Evolutionary conservation across 2,888 invertebrate species (phyloP).

Genomic region (Ennomos quercinarius): DNA sequence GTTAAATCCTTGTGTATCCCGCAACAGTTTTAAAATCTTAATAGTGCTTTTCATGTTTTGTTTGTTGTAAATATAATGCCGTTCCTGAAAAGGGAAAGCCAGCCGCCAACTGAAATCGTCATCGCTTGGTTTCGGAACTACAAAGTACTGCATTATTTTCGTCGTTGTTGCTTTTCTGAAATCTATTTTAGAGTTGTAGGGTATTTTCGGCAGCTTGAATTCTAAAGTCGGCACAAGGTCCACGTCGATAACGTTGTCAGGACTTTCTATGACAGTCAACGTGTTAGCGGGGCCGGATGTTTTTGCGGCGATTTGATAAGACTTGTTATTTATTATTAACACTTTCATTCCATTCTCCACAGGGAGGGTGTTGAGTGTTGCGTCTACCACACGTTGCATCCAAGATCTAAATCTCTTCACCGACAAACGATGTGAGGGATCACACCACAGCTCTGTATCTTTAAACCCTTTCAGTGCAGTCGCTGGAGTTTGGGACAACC

Average conservation of each 20-base stretch:
- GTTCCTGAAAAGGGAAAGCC: slow-evolving; percentile 67
- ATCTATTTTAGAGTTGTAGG: slow-evolving; percentile 50
- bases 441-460: slow-evolving; percentile 63
- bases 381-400: slow-evolving; percentile 67
- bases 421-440: slow-evolving; percentile 51
- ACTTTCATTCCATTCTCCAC: slow-evolving; percentile 50
- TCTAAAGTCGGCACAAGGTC: slow-evolving; percentile 67
- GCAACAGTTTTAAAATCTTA: slow-evolving; percentile 61
- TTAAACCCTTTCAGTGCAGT: slow-evolving; percentile 57
- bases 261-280: slow-evolving; percentile 52
- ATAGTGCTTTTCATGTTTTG: slow-evolving; percentile 63
- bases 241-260: slow-evolving; percentile 58
- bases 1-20: slow-evolving; percentile 64
- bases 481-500: slow-evolving; percentile 53
- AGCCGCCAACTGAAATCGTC: slow-evolving; percentile 65
- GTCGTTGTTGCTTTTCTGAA: slow-evolving; percentile 50
- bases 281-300: slow-evolving; percentile 67
- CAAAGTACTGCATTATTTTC: slow-evolving; percentile 55
- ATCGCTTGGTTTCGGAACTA: slow-evolving; percentile 64
- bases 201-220: slow-evolving; percentile 56
- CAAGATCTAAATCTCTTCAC: slow-evolving; percentile 57
- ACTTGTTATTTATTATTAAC: slow-evolving; percentile 48
- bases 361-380: slow-evolving; percentile 54
- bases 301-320: slow-evolving; percentile 53
- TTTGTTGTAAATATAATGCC: slow-evolving; percentile 52